A percentile compares a stretch with the other conserved stretches of the same genome.
These are phyloP conservation scores for Mirounga angustirostris DNA, from an alignment of 2,113 vertebrate species.

Conservation along the genomic window DNA sequence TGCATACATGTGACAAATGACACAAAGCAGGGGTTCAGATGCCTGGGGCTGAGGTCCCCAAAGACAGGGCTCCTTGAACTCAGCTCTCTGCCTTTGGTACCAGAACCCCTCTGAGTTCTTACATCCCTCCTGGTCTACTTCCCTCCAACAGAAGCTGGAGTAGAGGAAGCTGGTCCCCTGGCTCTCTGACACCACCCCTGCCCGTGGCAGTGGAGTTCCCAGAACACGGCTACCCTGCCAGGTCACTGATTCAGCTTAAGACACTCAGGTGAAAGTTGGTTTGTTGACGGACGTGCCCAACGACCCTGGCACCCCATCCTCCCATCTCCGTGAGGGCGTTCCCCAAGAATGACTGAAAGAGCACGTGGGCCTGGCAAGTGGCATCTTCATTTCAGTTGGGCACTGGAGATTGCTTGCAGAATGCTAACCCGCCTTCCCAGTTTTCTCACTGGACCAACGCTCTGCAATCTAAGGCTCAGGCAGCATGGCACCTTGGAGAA, in stretches of 20 bases:
- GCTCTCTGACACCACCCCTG: background rate
- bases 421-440: background rate
- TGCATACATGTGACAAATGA: background rate
- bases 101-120: background rate
- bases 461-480: accelerated
- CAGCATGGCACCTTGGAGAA: background rate
- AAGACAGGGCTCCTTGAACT: background rate
- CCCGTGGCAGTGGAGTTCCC: background rate
- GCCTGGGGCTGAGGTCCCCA: background rate
- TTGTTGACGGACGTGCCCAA: background rate
- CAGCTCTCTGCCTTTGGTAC: background rate
- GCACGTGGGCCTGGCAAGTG: accelerated
- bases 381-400: background rate
- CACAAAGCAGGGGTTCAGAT: background rate
- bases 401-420: too few relatives aligned
- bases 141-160: background rate
- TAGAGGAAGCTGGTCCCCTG: background rate
- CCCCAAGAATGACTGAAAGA: background rate
- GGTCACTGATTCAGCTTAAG: background rate
- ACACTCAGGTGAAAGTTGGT: background rate
- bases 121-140: background rate
- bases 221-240: background rate
- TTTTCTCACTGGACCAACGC: background rate
- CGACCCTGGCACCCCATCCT: background rate
- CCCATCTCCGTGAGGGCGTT: background rate